Evolutionary conservation across 1,140 invertebrate genomes (phyloP).

Genomic region (Orius insidiosus): DNA sequence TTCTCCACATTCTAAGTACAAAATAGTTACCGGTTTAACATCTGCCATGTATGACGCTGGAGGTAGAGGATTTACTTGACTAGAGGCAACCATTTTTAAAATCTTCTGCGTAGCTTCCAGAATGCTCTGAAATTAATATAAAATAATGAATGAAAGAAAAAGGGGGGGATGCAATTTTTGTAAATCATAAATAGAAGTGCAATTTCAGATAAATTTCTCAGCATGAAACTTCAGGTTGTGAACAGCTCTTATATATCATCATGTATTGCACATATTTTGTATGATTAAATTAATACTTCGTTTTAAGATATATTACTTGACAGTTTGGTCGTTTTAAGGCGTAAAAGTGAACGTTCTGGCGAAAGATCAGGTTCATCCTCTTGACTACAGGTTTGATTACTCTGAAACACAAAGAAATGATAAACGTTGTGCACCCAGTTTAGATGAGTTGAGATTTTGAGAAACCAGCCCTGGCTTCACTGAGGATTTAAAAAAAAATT

Average conservation of each 20-base stretch:
- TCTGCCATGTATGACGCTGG: too few species aligned
- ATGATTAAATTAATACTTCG: too few species aligned
- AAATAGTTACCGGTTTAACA: too few species aligned
- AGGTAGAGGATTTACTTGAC: too few species aligned
- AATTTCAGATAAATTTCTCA: constrained; percentile 7
- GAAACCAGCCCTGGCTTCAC: too few species aligned
- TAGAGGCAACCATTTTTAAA: too few species aligned
- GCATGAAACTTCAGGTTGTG: constrained; percentile 5
- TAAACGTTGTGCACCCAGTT: too few species aligned
- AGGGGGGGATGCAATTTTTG: background rate
- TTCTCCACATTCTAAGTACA: too few species aligned
- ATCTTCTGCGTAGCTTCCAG: background rate
- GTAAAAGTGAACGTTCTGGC: constrained; percentile 32
- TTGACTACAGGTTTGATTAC: constrained; percentile 56
- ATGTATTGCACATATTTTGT: background rate
- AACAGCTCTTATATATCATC: constrained; percentile 4
- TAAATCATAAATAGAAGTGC: too few species aligned
- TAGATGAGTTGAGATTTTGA: too few species aligned
- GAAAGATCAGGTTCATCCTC: constrained; percentile 38
- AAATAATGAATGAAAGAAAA: background rate
- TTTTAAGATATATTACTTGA: background rate
- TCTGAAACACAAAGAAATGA: constrained; percentile 24
- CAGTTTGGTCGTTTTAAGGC: background rate
- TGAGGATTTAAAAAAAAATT: too few species aligned
- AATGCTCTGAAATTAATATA: background rate